A percentile compares a stretch with the other conserved stretches of the same genome.
Evolutionary conservation across 2,797 vertebrate genomes (phyloP).

Genomic region (Neopelma chrysocephalum): DNA sequence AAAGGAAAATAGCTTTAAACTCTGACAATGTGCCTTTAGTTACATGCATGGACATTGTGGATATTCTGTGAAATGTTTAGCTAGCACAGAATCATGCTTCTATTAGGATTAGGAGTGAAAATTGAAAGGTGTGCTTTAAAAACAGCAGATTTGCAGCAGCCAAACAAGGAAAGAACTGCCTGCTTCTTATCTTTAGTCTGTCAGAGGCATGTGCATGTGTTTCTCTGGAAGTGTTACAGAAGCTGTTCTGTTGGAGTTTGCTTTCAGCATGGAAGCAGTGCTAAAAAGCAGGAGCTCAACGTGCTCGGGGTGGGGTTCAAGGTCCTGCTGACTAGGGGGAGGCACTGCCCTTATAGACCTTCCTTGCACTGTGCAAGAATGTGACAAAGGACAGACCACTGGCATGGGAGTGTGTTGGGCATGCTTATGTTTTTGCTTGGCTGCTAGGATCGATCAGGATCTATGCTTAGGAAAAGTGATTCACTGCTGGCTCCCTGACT

Average conservation of each 20-base stretch:
- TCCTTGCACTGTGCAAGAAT: background rate
- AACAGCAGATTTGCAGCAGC: background rate
- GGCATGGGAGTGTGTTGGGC: background rate
- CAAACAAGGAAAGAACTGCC: background rate
- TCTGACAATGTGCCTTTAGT: background rate
- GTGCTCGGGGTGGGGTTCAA: accelerated
- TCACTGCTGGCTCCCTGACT: background rate
- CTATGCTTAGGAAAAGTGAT: background rate
- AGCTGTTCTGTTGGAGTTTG: background rate
- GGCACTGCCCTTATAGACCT: background rate
- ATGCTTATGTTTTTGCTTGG: background rate
- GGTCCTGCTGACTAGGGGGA: background rate
- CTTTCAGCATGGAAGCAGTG: background rate
- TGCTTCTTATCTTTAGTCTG: background rate
- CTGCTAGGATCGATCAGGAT: background rate
- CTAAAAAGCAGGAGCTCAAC: background rate
- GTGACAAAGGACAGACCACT: background rate
- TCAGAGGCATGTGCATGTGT: background rate
- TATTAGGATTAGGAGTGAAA: background rate
- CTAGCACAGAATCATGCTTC: background rate
- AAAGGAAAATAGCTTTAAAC: background rate
- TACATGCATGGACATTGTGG: background rate
- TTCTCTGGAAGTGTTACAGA: background rate
- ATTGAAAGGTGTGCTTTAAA: background rate
- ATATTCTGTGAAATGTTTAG: background rate